Conservation (phyloP, 2,888 invertebrate species). For the Drosophila parthenogenetica region DNA sequence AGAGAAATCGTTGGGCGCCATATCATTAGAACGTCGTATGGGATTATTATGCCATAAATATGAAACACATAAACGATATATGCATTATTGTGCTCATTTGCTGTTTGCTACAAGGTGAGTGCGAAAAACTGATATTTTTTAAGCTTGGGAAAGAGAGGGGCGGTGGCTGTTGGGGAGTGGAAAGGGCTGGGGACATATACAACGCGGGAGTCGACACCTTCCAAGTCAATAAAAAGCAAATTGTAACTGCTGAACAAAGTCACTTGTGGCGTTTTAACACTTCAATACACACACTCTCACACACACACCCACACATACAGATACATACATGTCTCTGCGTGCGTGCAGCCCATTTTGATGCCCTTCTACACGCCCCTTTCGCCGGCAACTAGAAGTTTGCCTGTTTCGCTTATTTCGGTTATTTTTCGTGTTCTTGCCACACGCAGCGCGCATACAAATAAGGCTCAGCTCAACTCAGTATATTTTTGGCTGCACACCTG, state of each 20-base stretch:
- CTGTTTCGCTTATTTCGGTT: slow-evolving; percentile 62
- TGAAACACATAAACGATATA: slow-evolving; percentile 83
- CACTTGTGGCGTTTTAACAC: slow-evolving; percentile 77
- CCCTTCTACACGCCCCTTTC: not conserved
- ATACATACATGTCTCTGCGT: slow-evolving; percentile 26
- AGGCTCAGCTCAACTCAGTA: slow-evolving; percentile 16
- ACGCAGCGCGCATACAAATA: slow-evolving; percentile 69
- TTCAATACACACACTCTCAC: slow-evolving; percentile 45
- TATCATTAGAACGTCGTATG: slow-evolving; percentile 49
- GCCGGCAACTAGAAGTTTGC: slow-evolving; percentile 15
- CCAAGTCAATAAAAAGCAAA: slow-evolving; percentile 77
- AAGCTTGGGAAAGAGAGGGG: too few species aligned
- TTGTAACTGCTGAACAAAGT: slow-evolving; percentile 76
- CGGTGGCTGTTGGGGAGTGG: not conserved
- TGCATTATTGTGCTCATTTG: slow-evolving; percentile 82
- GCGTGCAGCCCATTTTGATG: slow-evolving; percentile 26
- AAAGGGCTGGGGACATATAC: slow-evolving; percentile 6
- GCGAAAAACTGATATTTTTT: slow-evolving; percentile 17
- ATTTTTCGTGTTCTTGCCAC: slow-evolving; percentile 54
- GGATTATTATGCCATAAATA: slow-evolving; percentile 83
- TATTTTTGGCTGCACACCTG: slow-evolving; percentile 14
- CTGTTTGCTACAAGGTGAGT: slow-evolving; percentile 82
- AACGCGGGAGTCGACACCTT: slow-evolving; percentile 47
- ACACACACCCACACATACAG: slow-evolving; percentile 21
- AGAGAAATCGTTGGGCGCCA: slow-evolving; percentile 1